Percentiles rank a stretch among this genome's conserved stretches.
phyloP scores from a whole-genome alignment of 30 jellyfish, hydroid and myxozoan species.

The Hydractinia echinata region DNA sequence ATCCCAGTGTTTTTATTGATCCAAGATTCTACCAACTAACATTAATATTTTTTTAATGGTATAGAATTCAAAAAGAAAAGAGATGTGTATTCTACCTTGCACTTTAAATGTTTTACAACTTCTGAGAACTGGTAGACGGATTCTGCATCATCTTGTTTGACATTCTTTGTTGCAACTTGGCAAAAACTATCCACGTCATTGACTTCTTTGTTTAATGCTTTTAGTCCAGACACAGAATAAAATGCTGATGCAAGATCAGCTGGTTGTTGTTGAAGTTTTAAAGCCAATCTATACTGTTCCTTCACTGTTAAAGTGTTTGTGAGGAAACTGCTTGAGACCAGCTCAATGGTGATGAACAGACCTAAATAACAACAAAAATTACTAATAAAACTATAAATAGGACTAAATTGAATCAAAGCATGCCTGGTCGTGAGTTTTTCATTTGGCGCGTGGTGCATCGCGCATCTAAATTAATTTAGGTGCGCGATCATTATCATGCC shows the following conservation, averaged over 20 bases:
- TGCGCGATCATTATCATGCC: too few relatives aligned
- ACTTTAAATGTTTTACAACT: slow-evolving; percentile 50
- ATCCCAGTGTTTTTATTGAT: too few relatives aligned
- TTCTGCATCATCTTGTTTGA: slow-evolving; percentile 29
- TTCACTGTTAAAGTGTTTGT: background rate
- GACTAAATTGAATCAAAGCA: too few relatives aligned
- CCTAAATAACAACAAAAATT: background rate
- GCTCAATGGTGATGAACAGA: background rate
- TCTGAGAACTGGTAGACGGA: slow-evolving; percentile 63
- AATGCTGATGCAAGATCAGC: slow-evolving; percentile 43
- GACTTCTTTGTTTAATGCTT: slow-evolving; percentile 66
- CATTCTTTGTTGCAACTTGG: slow-evolving; percentile 35
- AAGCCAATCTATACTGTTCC: slow-evolving; percentile 28
- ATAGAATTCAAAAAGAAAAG: background rate
- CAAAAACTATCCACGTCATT: slow-evolving; percentile 66
- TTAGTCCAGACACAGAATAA: slow-evolving; percentile 59
- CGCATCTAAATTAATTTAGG: too few relatives aligned
- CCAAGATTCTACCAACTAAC: background rate
- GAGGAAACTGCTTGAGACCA: background rate
- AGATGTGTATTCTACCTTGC: slow-evolving; percentile 54
- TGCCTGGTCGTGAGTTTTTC: too few relatives aligned
- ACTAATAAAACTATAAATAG: background rate
- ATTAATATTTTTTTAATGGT: background rate
- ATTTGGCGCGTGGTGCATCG: too few relatives aligned
- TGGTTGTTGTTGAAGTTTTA: slow-evolving; percentile 31